Percentiles rank a stretch among this genome's conserved stretches.
phyloP scores from a whole-genome alignment of 1,140 invertebrate genomes.

The Maconellicoccus hirsutus region DNA sequence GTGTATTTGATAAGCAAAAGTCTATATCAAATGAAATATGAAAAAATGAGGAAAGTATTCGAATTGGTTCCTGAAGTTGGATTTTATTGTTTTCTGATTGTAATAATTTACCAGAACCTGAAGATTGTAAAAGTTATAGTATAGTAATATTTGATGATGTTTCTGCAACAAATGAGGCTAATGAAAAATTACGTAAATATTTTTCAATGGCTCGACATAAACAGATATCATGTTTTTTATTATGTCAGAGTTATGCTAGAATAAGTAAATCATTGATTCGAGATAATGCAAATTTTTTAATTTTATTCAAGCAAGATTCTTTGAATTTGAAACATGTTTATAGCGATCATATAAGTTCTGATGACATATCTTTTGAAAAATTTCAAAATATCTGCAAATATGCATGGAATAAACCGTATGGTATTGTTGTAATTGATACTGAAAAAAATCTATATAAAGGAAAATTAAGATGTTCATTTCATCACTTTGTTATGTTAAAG shows the following conservation, averaged over 20 bases:
- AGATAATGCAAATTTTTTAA: conserved; percentile 36
- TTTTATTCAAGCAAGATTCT: conserved; percentile 36
- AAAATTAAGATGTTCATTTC: not conserved
- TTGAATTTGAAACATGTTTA: conserved; percentile 36
- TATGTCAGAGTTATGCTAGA: conserved; percentile 27
- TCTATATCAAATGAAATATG: conserved; percentile 34
- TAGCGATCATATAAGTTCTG: conserved; percentile 34
- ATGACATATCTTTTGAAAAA: conserved; percentile 30
- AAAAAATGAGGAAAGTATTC: conserved; percentile 31
- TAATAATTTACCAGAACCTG: conserved; percentile 26
- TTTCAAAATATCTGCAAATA: conserved; percentile 28
- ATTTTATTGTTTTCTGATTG: conserved; percentile 22
- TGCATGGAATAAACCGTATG: conserved; percentile 24
- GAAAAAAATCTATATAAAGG: not conserved
- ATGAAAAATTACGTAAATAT: conserved; percentile 27
- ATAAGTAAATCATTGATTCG: conserved; percentile 36
- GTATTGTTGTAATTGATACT: not conserved
- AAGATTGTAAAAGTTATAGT: conserved; percentile 29
- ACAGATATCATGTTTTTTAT: conserved; percentile 35
- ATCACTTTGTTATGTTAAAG: not conserved
- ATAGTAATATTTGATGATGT: conserved; percentile 37
- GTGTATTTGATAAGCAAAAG: conserved; percentile 36
- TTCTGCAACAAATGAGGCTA: conserved; percentile 31
- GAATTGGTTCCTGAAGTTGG: conserved; percentile 29
- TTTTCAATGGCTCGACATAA: conserved; percentile 36